phyloP scores from a whole-genome alignment of 2,113 vertebrate genomes.

The Dermatemys mawii region DNA sequence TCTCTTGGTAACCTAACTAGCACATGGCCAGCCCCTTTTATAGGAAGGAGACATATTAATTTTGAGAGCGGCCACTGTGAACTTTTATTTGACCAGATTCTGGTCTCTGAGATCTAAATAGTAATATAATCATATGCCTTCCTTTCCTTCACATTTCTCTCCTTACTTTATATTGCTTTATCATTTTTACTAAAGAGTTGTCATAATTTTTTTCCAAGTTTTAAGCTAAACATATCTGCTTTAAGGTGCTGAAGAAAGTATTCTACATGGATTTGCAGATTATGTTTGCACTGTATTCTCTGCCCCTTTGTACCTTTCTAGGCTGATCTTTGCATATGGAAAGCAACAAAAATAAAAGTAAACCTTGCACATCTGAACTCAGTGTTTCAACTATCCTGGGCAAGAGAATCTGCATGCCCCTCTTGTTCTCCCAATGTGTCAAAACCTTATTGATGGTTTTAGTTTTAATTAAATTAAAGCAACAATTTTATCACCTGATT shows the following conservation, averaged over 20 bases:
- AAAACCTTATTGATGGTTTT: not conserved
- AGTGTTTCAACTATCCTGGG: not conserved
- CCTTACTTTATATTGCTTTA: too few species aligned
- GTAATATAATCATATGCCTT: not conserved
- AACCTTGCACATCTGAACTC: not conserved
- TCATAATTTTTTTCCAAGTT: not conserved
- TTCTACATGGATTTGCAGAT: not conserved
- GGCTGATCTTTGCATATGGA: not conserved
- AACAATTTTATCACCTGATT: not conserved
- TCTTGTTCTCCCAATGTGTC: fast-evolving
- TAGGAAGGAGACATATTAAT: not conserved
- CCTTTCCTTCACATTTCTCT: not conserved
- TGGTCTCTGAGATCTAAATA: not conserved
- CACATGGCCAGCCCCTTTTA: not conserved
- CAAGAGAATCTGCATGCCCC: not conserved
- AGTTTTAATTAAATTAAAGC: not conserved
- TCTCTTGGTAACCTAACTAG: too few species aligned
- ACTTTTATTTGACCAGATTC: not conserved
- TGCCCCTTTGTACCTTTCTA: not conserved
- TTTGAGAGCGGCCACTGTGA: not conserved
- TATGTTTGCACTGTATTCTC: not conserved
- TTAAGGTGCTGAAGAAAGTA: not conserved
- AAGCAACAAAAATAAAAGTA: not conserved
- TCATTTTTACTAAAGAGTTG: not conserved
- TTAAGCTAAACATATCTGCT: not conserved